Base-by-base conservation (phyloP, 2,888 invertebrate genomes). In the Poecilus cupreus region DNA sequence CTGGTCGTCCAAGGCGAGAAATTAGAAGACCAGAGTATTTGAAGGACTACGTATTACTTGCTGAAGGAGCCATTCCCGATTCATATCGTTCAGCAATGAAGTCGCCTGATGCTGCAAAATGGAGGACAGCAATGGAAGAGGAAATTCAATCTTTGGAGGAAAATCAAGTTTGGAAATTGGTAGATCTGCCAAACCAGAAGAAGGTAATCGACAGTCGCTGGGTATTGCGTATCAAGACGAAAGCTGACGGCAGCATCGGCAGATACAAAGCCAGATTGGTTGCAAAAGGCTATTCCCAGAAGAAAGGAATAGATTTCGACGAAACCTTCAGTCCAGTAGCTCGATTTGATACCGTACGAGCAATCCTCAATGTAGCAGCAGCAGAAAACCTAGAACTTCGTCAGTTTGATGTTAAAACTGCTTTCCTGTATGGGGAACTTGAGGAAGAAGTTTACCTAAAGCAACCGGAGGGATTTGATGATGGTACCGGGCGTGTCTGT, bases 391-490 rank as follows among this genome's bases (percentile, higher is more conserved):
- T 85, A 82, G 32, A 82, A 74, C 49, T 84, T 10, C 8, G 75
- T 16, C 82, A 72, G n/a, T 22, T 76, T 8, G 77, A 75, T 11
- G 84, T 3, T 0, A 26, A n/a, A 24, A 26, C 54, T 16, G 75
- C 51, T 1, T 86, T 86, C 76, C 76, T 87, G 1, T 83, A 86
- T 75, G 86, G 85, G 2, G 81, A 85, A 0, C 81, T 87, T 3
- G 79, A 84, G n/a, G 84, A 86, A 75, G 82, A 80, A 11, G 84
- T 88, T 6, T 87, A 84, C 64, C 87, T 88, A 86, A 81, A 85
- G 57, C 86, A 87, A 54, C 88, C 88, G 60, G 83, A 86, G 75
- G 87, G 87, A 8, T 86, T 84, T 78, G 77, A 84, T 18, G 85
- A 87, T 82, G 85, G 85, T 16, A 83, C 85, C 1, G 76, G 70